Evolutionary conservation across 2,888 invertebrate species (phyloP), one percentile per base, ranked within the genome.

Genomic region (Ypsolopha scabrella): DNA sequence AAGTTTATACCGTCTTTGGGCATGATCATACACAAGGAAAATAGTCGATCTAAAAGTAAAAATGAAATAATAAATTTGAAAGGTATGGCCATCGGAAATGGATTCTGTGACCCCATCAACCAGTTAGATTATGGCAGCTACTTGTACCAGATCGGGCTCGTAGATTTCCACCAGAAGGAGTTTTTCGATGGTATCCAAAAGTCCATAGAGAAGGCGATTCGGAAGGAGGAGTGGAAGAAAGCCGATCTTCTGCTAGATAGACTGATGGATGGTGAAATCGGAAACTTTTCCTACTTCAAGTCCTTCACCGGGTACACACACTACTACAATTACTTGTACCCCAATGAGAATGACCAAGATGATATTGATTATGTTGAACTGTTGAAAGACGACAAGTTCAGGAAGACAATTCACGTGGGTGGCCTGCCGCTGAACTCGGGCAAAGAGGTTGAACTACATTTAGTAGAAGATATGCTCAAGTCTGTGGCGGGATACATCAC

Each of bases 241-340:
- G 95, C 94, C 0, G 93, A 91, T 60, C 70, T 91, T 48, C 67
- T 91, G 0, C 91, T 94, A 70, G 93, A 94, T 63, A 68, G 78
- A n/a, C 72, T 95, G 0, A 83, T 95, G 59, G 80, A 77, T 43
- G 82, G 80, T 35, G 70, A 70, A 4, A 41, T 75, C 0, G 63
- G 63, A 0, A 76, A 79, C 51, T 65, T 60, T 14, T 81, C 83
- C 9, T 78, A 73, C 46, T 94, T 93, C 64, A 88, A 87, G 65
- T 90, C 90, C 56, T 78, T 87, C 38, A 93, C 94, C 6, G 95
- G 95, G 0, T 93, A 93, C 53, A 70, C 89, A n/a, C 90, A 91
- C 63, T 92, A 92, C 60, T 94, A 90, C 65, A 94, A 94, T 66
- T 92, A 89, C 62, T 67, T 95, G 13, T 70, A 88, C 46, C 54